Conservation (phyloP, 2,113 vertebrate species). For the Lasiurus cinereus region DNA sequence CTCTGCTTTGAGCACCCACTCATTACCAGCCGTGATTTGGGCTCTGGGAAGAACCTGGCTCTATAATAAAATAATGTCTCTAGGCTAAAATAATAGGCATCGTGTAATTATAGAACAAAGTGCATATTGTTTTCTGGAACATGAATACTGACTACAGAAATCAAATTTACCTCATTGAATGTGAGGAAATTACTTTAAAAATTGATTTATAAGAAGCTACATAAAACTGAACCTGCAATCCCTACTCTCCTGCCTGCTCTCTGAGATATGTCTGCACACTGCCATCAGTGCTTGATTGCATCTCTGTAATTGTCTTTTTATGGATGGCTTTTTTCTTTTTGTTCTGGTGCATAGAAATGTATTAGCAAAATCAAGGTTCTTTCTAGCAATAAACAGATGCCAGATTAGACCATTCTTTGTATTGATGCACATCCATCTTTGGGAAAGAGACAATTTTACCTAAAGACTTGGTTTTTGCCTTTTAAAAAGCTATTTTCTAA, state of each 20-base stretch:
- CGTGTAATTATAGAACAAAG: conserved; percentile 71
- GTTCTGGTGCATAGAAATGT: conserved; percentile 74
- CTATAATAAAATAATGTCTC: conserved; percentile 68
- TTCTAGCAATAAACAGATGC: conserved; percentile 81
- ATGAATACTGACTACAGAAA: conserved; percentile 81
- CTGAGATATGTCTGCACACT: conserved; percentile 78
- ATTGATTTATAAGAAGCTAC: conserved; percentile 83
- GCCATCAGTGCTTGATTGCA: conserved; percentile 77
- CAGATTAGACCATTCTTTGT: conserved; percentile 70
- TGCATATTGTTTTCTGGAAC: conserved; percentile 72
- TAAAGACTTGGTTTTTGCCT: conserved; percentile 75
- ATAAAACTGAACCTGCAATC: conserved; percentile 80
- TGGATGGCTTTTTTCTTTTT: conserved; percentile 71
- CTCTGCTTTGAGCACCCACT: neutral
- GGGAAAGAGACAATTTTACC: conserved; percentile 71
- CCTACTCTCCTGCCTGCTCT: conserved; percentile 71
- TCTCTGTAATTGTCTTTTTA: conserved; percentile 86
- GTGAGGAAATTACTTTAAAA: conserved; percentile 80
- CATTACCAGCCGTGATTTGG: neutral
- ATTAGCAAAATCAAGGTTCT: conserved; percentile 79
- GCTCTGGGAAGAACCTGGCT: conserved; percentile 41
- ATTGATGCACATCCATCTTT: conserved; percentile 59
- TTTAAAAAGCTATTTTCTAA: conserved; percentile 79
- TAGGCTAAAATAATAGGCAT: conserved; percentile 75
- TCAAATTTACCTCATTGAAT: conserved; percentile 84